These are phyloP conservation scores for Caenorhabditis sulstoni DNA, from an alignment of 2,888 invertebrate genomes.

Conservation along the genomic window DNA sequence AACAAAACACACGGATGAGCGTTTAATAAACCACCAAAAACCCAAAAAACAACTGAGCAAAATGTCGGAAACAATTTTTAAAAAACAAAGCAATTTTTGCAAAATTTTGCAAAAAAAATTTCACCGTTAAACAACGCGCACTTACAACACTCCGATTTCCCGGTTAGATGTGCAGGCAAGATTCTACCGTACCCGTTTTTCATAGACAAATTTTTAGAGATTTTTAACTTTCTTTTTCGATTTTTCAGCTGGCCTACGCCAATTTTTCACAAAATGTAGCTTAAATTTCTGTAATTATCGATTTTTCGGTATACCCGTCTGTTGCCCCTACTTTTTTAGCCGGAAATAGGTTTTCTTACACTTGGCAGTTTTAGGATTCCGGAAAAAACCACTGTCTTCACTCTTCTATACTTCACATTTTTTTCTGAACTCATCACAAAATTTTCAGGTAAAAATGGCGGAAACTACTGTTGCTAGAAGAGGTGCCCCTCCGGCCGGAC, in stretches of 20 bases:
- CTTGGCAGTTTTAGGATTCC: not conserved
- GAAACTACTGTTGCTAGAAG: slow-evolving; percentile 61
- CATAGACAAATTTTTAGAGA: slow-evolving; percentile 13
- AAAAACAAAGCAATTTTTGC: slow-evolving; percentile 5
- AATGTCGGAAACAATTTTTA: not conserved
- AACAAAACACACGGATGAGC: too few species aligned
- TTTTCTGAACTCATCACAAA: not conserved
- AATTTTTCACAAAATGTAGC: slow-evolving; percentile 14
- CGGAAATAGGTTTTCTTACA: too few species aligned
- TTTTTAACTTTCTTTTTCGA: slow-evolving; percentile 53
- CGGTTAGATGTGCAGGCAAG: slow-evolving; percentile 57
- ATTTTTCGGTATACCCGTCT: not conserved
- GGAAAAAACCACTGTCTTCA: too few species aligned
- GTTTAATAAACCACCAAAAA: too few species aligned
- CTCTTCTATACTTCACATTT: not conserved
- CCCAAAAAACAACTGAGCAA: not conserved
- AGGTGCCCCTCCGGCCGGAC: slow-evolving; percentile 69
- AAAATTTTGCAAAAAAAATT: not conserved
- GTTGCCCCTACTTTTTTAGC: too few species aligned
- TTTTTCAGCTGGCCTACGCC: slow-evolving; percentile 51
- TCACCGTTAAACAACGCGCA: slow-evolving; percentile 25
- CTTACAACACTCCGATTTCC: slow-evolving; percentile 49
- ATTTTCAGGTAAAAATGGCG: slow-evolving; percentile 69
- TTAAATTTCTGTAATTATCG: not conserved
- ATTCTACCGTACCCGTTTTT: slow-evolving; percentile 24